These are phyloP conservation scores for Psilanteris sp. DNA, from an alignment of 1,140 invertebrate species.

Conservation along the genomic window DNA sequence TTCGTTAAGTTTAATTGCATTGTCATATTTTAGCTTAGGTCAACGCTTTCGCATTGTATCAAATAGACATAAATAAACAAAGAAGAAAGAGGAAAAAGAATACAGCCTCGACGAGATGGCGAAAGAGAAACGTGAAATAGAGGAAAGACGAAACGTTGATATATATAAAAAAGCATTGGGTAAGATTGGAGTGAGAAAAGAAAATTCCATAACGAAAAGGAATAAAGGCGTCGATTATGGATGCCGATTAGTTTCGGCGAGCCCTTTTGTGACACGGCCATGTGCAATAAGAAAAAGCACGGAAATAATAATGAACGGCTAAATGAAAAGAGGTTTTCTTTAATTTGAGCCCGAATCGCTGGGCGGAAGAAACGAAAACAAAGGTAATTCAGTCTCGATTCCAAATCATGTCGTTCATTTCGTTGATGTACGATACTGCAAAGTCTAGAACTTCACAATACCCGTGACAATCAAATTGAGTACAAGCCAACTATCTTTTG, in stretches of 20 bases:
- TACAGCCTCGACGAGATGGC: no score
- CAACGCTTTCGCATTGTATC: no score
- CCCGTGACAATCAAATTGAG: constrained; percentile 27
- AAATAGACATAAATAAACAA: no score
- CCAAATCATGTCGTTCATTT: constrained; percentile 14
- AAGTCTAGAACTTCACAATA: constrained; percentile 19
- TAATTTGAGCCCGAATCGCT: constrained; percentile 9
- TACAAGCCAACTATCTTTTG: constrained; percentile 24
- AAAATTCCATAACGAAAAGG: constrained; percentile 22
- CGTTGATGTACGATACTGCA: not conserved
- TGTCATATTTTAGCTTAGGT: no score
- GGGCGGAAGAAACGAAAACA: constrained; percentile 35
- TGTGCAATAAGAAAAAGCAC: constrained; percentile 16
- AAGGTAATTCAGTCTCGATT: constrained; percentile 33
- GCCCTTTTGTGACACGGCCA: constrained; percentile 17
- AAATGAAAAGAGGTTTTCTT: constrained; percentile 19
- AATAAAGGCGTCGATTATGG: constrained; percentile 31
- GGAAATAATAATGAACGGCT: constrained; percentile 24
- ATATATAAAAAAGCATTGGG: no score
- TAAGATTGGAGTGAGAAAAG: not conserved
- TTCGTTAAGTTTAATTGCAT: no score
- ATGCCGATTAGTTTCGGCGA: constrained; percentile 20
- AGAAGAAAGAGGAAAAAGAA: no score
- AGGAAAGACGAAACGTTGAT: no score
- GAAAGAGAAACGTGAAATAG: no score